phyloP scores from a whole-genome alignment of 2,113 vertebrate species.

The Phyllostomus hastatus region DNA sequence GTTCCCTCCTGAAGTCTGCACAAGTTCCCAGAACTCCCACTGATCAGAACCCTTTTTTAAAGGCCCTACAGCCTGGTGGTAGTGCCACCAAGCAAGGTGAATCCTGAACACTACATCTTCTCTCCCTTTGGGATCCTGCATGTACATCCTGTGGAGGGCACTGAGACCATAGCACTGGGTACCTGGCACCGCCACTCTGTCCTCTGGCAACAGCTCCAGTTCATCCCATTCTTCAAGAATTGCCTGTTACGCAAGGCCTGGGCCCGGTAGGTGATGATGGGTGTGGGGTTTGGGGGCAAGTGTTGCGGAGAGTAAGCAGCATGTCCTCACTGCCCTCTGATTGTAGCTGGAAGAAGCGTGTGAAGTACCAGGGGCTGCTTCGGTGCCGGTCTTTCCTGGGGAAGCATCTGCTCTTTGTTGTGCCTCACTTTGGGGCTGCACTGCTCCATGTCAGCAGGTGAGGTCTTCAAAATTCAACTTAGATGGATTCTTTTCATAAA shows the following conservation, averaged over 20 bases:
- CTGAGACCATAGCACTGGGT: constrained; percentile 76
- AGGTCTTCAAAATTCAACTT: background rate
- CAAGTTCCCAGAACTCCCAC: background rate
- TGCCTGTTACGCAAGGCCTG: constrained; percentile 82
- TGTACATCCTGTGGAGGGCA: constrained; percentile 78
- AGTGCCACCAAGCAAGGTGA: constrained; percentile 74
- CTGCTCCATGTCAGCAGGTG: constrained; percentile 84
- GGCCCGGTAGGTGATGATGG: constrained; percentile 72
- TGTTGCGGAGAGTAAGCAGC: background rate
- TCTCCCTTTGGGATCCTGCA: constrained; percentile 82
- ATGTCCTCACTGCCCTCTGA: background rate
- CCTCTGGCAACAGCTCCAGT: constrained; percentile 82
- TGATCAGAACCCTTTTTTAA: constrained; percentile 11
- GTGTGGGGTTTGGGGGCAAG: background rate
- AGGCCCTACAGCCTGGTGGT: constrained; percentile 86
- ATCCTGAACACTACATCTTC: constrained; percentile 86
- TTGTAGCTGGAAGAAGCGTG: constrained; percentile 82
- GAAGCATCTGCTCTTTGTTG: constrained; percentile 75
- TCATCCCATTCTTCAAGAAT: constrained; percentile 83
- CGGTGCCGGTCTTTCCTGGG: constrained; percentile 66
- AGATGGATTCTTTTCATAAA: background rate
- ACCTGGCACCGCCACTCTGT: constrained; percentile 83
- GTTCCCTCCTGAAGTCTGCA: background rate
- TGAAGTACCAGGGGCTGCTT: constrained; percentile 59
- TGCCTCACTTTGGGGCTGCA: constrained; percentile 85